A percentile compares a stretch with the other conserved stretches of the same genome.
These are phyloP conservation scores for Agrilus mali DNA, from an alignment of 2,888 invertebrate genomes.

Conservation along the genomic window DNA sequence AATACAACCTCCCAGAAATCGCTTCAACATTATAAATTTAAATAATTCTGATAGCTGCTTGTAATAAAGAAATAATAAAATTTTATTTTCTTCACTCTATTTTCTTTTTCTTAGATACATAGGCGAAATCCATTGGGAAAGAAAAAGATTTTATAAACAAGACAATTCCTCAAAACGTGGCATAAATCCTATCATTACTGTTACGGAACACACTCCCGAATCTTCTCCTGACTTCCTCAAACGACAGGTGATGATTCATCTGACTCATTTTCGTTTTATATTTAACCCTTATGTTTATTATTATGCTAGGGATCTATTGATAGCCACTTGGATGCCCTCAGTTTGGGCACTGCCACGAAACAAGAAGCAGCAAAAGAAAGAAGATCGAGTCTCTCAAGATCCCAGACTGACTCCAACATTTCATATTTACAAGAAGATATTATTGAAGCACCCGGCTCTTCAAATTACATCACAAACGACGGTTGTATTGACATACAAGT, in stretches of 20 bases:
- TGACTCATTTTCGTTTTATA: neutral
- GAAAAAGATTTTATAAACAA: constrained; percentile 40
- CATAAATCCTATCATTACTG: constrained; percentile 90
- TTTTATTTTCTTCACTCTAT: constrained; percentile 2
- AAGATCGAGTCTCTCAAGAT: constrained; percentile 64
- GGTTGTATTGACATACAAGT: constrained; percentile 90
- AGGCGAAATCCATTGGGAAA: constrained; percentile 56
- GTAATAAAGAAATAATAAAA: constrained; percentile 1
- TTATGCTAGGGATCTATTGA: constrained; percentile 63
- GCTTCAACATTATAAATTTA: too few relatives aligned
- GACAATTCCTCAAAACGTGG: constrained; percentile 48
- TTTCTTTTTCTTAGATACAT: constrained; percentile 44
- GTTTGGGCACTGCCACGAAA: constrained; percentile 41
- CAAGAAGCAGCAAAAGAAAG: constrained; percentile 49
- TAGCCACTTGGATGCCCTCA: constrained; percentile 67
- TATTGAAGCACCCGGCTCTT: constrained; percentile 78
- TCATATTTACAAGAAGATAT: constrained; percentile 77
- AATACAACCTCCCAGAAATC: too few relatives aligned
- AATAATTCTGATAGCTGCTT: too few relatives aligned
- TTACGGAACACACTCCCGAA: constrained; percentile 90
- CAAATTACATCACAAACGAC: constrained; percentile 86
- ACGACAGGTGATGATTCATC: constrained; percentile 46
- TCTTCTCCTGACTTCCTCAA: constrained; percentile 80
- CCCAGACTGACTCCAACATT: constrained; percentile 87
- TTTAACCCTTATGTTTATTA: neutral